Percentiles rank a stretch among this genome's conserved stretches.
Evolutionary conservation across 2,113 vertebrate species (phyloP).

Genomic region (Platysteira castanea): DNA sequence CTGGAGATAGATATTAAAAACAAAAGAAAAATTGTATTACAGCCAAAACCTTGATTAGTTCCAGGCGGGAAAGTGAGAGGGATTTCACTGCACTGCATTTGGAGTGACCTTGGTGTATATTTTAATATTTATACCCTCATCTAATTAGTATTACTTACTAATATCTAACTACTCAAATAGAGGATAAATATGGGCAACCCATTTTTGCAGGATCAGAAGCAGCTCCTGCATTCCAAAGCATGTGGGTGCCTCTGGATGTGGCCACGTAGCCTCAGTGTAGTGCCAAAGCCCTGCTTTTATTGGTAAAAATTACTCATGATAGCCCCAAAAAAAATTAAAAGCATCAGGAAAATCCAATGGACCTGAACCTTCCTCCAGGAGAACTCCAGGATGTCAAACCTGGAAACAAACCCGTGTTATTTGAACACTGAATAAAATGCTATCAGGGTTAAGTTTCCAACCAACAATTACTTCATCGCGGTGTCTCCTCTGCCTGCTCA

Average conservation of each 20-base stretch:
- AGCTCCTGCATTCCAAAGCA: background rate
- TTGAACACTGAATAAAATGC: background rate
- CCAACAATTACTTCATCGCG: background rate
- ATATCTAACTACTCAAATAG: background rate
- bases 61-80: background rate
- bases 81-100: background rate
- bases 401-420: background rate
- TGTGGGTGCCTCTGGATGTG: background rate
- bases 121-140: background rate
- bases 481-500: background rate
- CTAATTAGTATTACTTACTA: background rate
- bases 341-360: background rate
- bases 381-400: background rate
- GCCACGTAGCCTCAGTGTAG: background rate
- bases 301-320: background rate
- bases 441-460: background rate
- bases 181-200: background rate
- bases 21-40: background rate
- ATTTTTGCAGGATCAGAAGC: background rate
- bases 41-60: conserved; percentile 30
- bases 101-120: background rate
- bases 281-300: background rate
- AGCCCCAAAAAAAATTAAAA: background rate
- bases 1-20: conserved; percentile 12
- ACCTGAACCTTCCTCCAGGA: background rate